phyloP scores from a whole-genome alignment of 2,888 invertebrate genomes.

The Geotrupes spiniger region DNA sequence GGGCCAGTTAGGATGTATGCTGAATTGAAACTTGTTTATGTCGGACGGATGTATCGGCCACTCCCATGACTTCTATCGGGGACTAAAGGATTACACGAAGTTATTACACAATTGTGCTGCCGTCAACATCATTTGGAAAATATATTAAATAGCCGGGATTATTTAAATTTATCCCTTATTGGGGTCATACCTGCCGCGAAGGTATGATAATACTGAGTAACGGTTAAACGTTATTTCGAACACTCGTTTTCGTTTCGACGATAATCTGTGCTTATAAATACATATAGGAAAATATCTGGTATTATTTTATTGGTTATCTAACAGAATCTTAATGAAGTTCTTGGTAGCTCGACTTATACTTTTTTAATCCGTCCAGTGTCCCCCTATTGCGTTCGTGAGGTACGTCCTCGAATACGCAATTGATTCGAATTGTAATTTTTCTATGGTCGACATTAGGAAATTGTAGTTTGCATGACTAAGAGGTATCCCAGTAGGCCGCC shows the following conservation, averaged over 20 bases:
- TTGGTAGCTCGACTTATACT: too few relatives aligned
- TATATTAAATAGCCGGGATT: conserved; percentile 22
- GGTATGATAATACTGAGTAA: too few relatives aligned
- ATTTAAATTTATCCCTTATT: conserved; percentile 22
- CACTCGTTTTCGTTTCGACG: too few relatives aligned
- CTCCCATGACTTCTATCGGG: conserved; percentile 31
- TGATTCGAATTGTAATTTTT: conserved; percentile 2
- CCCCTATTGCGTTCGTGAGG: too few relatives aligned
- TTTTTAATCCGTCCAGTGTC: too few relatives aligned
- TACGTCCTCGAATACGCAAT: not conserved
- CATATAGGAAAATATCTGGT: too few relatives aligned
- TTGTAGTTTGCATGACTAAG: conserved; percentile 5
- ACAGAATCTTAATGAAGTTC: too few relatives aligned
- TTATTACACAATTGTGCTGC: conserved; percentile 33
- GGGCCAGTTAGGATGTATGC: conserved; percentile 1
- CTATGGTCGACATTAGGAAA: not conserved
- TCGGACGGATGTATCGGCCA: conserved; percentile 26
- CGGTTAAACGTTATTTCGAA: too few relatives aligned
- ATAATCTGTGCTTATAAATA: too few relatives aligned
- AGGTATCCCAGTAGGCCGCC: conserved; percentile 10
- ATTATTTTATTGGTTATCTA: too few relatives aligned
- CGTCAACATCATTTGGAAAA: conserved; percentile 29
- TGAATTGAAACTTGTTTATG: conserved; percentile 11
- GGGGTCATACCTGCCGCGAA: not conserved
- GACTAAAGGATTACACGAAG: conserved; percentile 32